These are phyloP conservation scores for Thereva nobilitata DNA, from an alignment of 2,888 invertebrate species.

Conservation along the genomic window DNA sequence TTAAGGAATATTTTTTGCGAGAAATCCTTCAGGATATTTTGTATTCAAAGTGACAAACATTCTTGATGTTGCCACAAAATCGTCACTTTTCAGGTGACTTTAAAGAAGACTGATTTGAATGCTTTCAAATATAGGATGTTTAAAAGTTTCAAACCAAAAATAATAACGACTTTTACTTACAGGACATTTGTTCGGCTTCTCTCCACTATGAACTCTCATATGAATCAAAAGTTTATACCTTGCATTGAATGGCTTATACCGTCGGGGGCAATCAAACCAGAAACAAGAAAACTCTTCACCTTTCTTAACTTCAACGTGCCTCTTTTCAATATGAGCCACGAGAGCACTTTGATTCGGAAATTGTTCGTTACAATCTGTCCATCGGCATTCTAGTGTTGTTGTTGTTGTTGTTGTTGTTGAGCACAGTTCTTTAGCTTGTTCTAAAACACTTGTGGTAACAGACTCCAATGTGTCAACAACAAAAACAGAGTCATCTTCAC, in stretches of 20 bases:
- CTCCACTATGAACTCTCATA: constrained; percentile 97
- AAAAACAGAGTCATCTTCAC: constrained; percentile 44
- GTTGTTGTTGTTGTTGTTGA: not conserved
- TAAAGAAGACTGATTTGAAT: too few species aligned
- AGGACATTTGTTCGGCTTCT: constrained; percentile 96
- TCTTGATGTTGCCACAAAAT: too few species aligned
- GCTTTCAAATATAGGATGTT: too few species aligned
- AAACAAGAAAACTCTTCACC: constrained; percentile 90
- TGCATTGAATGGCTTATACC: constrained; percentile 92
- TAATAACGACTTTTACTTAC: constrained; percentile 66
- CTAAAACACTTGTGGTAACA: constrained; percentile 19
- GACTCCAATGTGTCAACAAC: not conserved
- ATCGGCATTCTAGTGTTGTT: constrained; percentile 65
- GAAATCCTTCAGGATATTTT: too few species aligned
- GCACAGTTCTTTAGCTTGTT: constrained; percentile 29
- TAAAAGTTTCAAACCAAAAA: not conserved
- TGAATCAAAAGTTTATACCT: constrained; percentile 96
- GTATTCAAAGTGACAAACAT: too few species aligned
- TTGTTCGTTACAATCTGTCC: constrained; percentile 82
- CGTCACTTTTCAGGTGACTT: too few species aligned
- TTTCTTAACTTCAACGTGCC: constrained; percentile 85
- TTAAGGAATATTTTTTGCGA: too few species aligned
- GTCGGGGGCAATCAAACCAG: constrained; percentile 90
- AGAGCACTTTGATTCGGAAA: constrained; percentile 80
- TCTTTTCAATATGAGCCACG: constrained; percentile 81